Evolutionary conservation across 2,888 invertebrate species (phyloP).

Genomic region (Phaedon cochleariae): DNA sequence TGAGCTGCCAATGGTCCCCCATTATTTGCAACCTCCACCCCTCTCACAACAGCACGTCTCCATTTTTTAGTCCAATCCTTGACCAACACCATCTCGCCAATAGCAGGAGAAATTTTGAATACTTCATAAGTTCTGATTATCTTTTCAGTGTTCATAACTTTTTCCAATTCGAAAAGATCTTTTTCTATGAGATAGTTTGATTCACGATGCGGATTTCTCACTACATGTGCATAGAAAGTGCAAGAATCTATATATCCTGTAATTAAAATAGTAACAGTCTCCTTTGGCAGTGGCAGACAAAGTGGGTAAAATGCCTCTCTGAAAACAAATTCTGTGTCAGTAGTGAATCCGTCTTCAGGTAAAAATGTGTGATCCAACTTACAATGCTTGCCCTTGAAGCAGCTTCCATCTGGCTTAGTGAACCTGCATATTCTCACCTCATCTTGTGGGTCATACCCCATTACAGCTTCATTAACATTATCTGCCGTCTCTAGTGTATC

Average conservation of each 20-base stretch:
- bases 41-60: constrained; percentile 44
- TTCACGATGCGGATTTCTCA: constrained; percentile 30
- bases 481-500: constrained; percentile 42
- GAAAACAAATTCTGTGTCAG: constrained; percentile 44
- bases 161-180: constrained; percentile 33
- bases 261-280: constrained; percentile 41
- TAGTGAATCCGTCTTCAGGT: constrained; percentile 51
- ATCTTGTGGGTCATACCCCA: constrained; percentile 53
- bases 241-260: constrained; percentile 44
- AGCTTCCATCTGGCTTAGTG: constrained; percentile 46
- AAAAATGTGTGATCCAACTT: constrained; percentile 48
- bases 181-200: constrained; percentile 38
- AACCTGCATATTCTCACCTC: constrained; percentile 52
- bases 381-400: constrained; percentile 51
- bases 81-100: constrained; percentile 49
- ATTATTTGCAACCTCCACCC: not conserved
- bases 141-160: constrained; percentile 40
- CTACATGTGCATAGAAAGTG: constrained; percentile 44
- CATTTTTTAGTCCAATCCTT: constrained; percentile 43
- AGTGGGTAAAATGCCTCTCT: constrained; percentile 37
- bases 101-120: constrained; percentile 46
- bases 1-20: constrained; percentile 25
- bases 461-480: constrained; percentile 51
- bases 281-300: constrained; percentile 36
- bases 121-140: constrained; percentile 37